Evolutionary conservation across 92 coral and sea anemone genomes (phyloP), one percentile per base, ranked within the genome.

Genomic region (Isaurus tuberculatus): DNA sequence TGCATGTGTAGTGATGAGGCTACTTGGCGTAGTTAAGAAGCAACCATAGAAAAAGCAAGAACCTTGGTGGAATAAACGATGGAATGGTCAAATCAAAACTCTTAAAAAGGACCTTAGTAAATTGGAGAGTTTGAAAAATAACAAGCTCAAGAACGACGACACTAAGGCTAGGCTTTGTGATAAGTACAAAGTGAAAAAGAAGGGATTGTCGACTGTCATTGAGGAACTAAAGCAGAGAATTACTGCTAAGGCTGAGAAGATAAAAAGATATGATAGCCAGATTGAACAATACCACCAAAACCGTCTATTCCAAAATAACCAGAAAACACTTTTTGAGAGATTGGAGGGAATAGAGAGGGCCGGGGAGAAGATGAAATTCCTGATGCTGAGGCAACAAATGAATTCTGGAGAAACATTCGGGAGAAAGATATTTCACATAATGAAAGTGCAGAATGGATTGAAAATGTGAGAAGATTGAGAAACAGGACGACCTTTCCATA

Each of bases 181-280:
- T 26, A 81, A 84, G 57, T 84, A 60, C 83, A 43, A 84, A 37
- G 77, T 84, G 32, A 73, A 74, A 49, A 75, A 29, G 46, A 84
- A 57, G 63, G 88, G 86, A 17, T 29, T 75, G 36, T 51, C 9
- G 33, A 20, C 48, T 29, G 73, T 75, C n/a, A 84, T 75, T 51
- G 88, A 84, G 32, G 60, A 84, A 51, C 49, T 84, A 17, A 84
- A 84, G 51, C 88, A 84, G 40, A 51, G 70, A 23, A 20, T 79
- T 34, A 17, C 46, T 30, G 84, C 84, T 26, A 79, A 40, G 46
- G 46, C 46, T 53, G 73, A 51, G 58, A 77, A 77, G 32, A 25
- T 48, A 32, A 77, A 77, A 46, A 66, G 86, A 81, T 67, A 81
- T 51, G 79, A 81, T 34, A 75, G 55, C 16, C 68, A 65, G 14